These are phyloP conservation scores for Megaceryle alcyon DNA, from an alignment of 2,797 vertebrate species.

Conservation along the genomic window DNA sequence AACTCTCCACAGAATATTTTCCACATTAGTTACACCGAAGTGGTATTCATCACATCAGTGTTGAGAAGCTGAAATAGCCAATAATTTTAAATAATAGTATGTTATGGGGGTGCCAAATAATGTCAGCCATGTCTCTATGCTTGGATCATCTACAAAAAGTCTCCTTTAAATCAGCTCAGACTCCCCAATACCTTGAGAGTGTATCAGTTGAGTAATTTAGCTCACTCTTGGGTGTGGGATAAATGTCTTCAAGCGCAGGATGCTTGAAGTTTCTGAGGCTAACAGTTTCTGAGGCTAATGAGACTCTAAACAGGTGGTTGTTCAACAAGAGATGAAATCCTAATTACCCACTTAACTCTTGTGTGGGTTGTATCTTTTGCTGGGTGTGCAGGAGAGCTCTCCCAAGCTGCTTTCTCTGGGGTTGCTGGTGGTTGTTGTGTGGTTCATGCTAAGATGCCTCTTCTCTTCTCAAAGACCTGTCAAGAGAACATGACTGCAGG, in stretches of 20 bases:
- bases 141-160: background rate
- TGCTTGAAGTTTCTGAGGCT: background rate
- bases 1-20: background rate
- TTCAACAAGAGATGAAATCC: background rate
- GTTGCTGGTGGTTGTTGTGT: background rate
- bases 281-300: conserved; percentile 29
- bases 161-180: background rate
- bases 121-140: accelerated
- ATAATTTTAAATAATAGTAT: background rate
- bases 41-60: background rate
- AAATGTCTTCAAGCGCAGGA: background rate
- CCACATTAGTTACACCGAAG: background rate
- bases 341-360: background rate
- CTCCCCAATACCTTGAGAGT: background rate
- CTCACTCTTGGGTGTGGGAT: background rate
- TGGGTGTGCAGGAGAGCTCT: background rate
- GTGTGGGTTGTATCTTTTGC: background rate
- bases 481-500: background rate
- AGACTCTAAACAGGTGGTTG: background rate
- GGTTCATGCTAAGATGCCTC: background rate
- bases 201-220: background rate
- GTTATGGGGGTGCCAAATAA: background rate
- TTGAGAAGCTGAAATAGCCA: background rate
- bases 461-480: background rate
- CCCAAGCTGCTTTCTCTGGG: background rate